A percentile compares a stretch with the other conserved stretches of the same genome.
Evolutionary conservation across 1,140 invertebrate species (phyloP).

Genomic region (Pogonomyrmex barbatus): DNA sequence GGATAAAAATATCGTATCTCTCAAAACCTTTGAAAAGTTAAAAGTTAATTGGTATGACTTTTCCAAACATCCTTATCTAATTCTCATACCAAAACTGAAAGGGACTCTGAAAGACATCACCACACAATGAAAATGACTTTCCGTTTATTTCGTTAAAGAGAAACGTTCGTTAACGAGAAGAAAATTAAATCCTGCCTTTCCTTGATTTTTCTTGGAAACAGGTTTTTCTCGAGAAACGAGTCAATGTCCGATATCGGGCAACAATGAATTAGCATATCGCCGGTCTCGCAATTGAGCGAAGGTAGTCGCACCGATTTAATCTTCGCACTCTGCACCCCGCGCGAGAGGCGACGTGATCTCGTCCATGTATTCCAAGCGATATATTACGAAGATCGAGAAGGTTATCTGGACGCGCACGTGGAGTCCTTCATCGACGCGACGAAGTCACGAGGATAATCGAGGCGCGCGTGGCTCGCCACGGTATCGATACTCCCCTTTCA

Average conservation of each 20-base stretch:
- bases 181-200: not conserved
- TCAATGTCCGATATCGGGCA: not conserved
- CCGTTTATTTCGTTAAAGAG: too few relatives aligned
- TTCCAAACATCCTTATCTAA: too few relatives aligned
- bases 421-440: constrained; percentile 24
- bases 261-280: not conserved
- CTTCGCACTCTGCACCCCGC: constrained; percentile 14
- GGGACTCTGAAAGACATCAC: too few relatives aligned
- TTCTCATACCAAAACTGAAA: too few relatives aligned
- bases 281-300: constrained; percentile 6
- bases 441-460: constrained; percentile 39
- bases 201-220: not conserved
- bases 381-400: constrained; percentile 41
- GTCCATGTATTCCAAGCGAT: constrained; percentile 16
- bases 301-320: not conserved
- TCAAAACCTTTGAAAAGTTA: too few relatives aligned
- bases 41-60: too few relatives aligned
- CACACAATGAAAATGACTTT: too few relatives aligned
- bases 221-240: constrained; percentile 34
- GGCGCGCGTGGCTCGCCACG: constrained; percentile 11
- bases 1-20: too few relatives aligned
- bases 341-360: not conserved
- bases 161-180: not conserved
- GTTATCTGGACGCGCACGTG: constrained; percentile 57
- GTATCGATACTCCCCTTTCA: constrained; percentile 45